Percentiles rank a stretch among this genome's conserved stretches.
Evolutionary conservation across 1,140 invertebrate genomes (phyloP).

Genomic region (Aplysia californica): DNA sequence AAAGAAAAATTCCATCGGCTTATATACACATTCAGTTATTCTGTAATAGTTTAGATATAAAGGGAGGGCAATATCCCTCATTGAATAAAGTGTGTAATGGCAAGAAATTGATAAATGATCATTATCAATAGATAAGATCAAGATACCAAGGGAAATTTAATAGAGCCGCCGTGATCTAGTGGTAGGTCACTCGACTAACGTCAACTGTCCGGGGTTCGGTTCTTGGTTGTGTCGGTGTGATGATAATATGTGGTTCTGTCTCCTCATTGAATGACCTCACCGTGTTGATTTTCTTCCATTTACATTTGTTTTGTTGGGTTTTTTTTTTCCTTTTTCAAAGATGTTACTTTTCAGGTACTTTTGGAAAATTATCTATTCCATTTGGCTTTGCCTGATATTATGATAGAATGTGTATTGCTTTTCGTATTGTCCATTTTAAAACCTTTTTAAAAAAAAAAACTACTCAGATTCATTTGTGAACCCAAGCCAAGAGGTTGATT

Average conservation of each 20-base stretch:
- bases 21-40: no score
- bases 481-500: neutral
- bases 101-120: no score
- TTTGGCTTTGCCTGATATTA: neutral
- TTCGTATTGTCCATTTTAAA: neutral
- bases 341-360: neutral
- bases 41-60: no score
- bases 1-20: no score
- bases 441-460: neutral
- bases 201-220: neutral
- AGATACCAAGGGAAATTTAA: no score
- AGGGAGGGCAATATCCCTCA: no score
- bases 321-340: neutral
- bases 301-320: neutral
- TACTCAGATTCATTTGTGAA: neutral
- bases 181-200: neutral
- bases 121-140: no score
- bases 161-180: neutral
- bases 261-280: neutral
- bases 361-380: neutral
- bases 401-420: neutral
- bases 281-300: no score
- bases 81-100: no score
- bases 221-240: no score
- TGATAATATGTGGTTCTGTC: no score